A percentile compares a stretch with the other conserved stretches of the same genome.
These are phyloP conservation scores for Dioctria linearis DNA, from an alignment of 2,888 invertebrate species.

Conservation along the genomic window DNA sequence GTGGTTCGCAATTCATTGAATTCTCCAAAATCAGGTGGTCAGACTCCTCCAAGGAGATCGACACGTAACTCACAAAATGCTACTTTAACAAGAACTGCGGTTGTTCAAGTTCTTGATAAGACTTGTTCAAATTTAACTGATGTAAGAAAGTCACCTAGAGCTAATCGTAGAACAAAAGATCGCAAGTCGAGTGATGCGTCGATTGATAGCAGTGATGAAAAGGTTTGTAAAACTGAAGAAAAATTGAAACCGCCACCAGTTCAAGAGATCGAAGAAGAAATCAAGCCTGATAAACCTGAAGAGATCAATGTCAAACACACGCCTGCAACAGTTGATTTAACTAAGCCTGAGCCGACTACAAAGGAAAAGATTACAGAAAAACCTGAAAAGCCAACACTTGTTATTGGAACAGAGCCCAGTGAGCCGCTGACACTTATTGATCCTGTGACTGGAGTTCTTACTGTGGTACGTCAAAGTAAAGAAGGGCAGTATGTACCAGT, in stretches of 20 bases:
- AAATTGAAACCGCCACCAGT: slow-evolving; percentile 56
- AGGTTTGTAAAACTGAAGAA: slow-evolving; percentile 62
- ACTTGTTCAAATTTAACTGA: slow-evolving; percentile 62
- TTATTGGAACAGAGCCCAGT: background rate
- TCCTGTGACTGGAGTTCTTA: slow-evolving; percentile 81
- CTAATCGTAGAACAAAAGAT: slow-evolving; percentile 76
- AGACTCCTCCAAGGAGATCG: slow-evolving; percentile 69
- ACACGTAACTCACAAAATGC: slow-evolving; percentile 70
- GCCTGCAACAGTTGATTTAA: slow-evolving; percentile 14
- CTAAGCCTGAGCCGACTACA: slow-evolving; percentile 35
- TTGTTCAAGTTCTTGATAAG: slow-evolving; percentile 48
- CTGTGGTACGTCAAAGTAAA: slow-evolving; percentile 80
- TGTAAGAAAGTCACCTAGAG: slow-evolving; percentile 78
- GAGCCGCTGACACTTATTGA: slow-evolving; percentile 81
- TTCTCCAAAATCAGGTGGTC: slow-evolving; percentile 67
- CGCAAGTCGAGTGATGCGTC: slow-evolving; percentile 79
- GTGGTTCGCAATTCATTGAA: slow-evolving; percentile 80
- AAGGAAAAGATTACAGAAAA: slow-evolving; percentile 47
- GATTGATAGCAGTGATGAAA: slow-evolving; percentile 77
- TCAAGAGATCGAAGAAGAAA: slow-evolving; percentile 58
- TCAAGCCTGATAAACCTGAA: slow-evolving; percentile 64
- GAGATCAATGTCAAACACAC: slow-evolving; percentile 25
- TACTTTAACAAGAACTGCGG: slow-evolving; percentile 59
- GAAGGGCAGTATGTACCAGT: slow-evolving; percentile 80
- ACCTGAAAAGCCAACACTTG: background rate